A percentile compares a stretch with the other conserved stretches of the same genome.
Conservation (phyloP, 2,888 invertebrate genomes). For the Camponotus fellah region DNA sequence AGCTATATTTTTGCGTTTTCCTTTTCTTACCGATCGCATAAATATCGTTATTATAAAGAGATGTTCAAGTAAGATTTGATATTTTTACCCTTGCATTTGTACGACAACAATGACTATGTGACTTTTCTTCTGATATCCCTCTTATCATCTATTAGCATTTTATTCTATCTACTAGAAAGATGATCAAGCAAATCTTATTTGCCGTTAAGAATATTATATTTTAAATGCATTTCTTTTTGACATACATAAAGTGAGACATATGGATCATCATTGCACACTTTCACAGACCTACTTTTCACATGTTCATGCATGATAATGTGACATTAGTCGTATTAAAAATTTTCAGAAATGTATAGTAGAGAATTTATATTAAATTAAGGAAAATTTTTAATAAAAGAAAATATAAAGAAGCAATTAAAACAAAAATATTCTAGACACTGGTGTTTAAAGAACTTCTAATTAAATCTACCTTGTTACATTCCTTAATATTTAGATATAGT, state of each 20-base stretch:
- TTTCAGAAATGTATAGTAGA: background rate
- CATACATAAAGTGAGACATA: background rate
- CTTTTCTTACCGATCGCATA: background rate
- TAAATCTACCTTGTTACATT: background rate
- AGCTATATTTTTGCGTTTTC: background rate
- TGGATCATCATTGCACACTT: slow-evolving; percentile 42
- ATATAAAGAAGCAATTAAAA: background rate
- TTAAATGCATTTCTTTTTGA: background rate
- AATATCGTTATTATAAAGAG: background rate
- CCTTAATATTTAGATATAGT: background rate
- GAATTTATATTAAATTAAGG: background rate
- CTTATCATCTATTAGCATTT: background rate
- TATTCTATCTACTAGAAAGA: background rate
- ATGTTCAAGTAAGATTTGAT: background rate
- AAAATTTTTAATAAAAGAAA: background rate
- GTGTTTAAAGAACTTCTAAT: background rate
- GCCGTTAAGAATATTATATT: background rate
- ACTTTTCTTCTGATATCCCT: background rate
- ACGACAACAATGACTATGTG: slow-evolving; percentile 28
- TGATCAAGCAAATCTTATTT: background rate
- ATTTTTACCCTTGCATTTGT: background rate
- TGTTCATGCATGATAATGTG: background rate
- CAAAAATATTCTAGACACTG: background rate
- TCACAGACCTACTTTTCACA: slow-evolving; percentile 61
- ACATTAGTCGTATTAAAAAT: background rate